Percentiles rank a stretch among this genome's conserved stretches.
Conservation (phyloP, 2,888 invertebrate species). For the Drosophila macrospina region DNA sequence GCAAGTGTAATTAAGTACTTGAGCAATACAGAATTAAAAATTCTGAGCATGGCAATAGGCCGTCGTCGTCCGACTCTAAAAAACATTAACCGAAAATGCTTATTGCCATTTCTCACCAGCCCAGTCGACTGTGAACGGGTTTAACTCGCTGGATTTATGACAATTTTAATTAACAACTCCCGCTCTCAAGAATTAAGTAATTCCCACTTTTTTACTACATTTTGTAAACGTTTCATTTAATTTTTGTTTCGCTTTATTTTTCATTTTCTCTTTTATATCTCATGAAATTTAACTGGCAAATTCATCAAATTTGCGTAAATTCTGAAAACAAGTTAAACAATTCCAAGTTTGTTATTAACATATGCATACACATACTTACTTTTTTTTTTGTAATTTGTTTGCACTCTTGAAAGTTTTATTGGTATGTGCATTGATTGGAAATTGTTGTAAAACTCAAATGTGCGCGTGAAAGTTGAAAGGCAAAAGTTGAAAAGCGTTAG, state of each 20-base stretch:
- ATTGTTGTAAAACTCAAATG: slow-evolving; percentile 30
- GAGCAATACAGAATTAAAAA: slow-evolving; percentile 63
- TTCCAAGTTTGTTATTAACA: slow-evolving; percentile 10
- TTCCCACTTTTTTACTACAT: slow-evolving; percentile 20
- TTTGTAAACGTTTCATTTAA: slow-evolving; percentile 2
- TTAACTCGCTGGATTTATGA: slow-evolving; percentile 75
- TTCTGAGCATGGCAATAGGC: slow-evolving; percentile 27
- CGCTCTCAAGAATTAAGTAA: slow-evolving; percentile 23
- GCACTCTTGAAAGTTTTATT: slow-evolving; percentile 51
- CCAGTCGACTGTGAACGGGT: slow-evolving; percentile 74
- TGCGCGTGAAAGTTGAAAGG: slow-evolving; percentile 39
- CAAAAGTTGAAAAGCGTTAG: slow-evolving; percentile 17
- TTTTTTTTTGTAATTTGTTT: slow-evolving; percentile 16
- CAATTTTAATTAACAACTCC: slow-evolving; percentile 74
- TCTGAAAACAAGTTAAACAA: slow-evolving; percentile 27
- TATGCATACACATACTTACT: slow-evolving; percentile 9
- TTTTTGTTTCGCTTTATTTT: neutral
- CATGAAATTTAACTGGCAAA: slow-evolving; percentile 33
- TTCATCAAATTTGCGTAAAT: slow-evolving; percentile 20
- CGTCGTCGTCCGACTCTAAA: slow-evolving; percentile 17
- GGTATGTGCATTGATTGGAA: slow-evolving; percentile 49
- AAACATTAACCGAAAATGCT: slow-evolving; percentile 54
- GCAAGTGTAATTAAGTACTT: slow-evolving; percentile 81
- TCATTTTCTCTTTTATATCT: slow-evolving; percentile 35
- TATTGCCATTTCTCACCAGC: slow-evolving; percentile 65